Conservation (phyloP, 2,797 vertebrate genomes). For the Hafferia zeledoni region DNA sequence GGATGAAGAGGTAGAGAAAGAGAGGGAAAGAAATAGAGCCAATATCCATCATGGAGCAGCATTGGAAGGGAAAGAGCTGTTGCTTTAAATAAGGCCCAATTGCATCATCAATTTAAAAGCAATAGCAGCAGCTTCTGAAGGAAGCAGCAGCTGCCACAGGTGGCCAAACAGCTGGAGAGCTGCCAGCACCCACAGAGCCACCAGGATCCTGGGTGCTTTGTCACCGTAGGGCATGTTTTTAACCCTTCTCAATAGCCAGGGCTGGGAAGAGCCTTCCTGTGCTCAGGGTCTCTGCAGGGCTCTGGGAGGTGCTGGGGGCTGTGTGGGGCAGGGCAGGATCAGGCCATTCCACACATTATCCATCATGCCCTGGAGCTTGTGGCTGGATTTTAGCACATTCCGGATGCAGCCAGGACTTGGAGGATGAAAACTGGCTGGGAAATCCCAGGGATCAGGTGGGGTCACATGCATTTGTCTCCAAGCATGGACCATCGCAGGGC, state of each 20-base stretch:
- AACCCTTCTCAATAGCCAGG: neutral
- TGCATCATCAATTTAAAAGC: conserved; percentile 66
- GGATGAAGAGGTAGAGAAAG: conserved; percentile 5
- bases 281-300: neutral
- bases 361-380: neutral
- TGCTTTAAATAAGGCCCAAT: conserved; percentile 58
- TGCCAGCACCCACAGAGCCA: conserved; percentile 39
- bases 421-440: neutral
- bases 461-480: neutral
- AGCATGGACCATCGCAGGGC: accelerated
- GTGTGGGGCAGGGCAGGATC: neutral
- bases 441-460: neutral
- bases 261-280: neutral
- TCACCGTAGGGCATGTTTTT: neutral
- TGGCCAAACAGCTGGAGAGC: conserved; percentile 63
- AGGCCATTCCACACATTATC: accelerated
- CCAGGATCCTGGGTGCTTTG: neutral
- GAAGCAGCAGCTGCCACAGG: conserved; percentile 62
- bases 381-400: neutral
- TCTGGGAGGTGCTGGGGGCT: neutral
- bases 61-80: conserved; percentile 40
- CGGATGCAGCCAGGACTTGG: neutral
- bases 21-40: conserved; percentile 20
- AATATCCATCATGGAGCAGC: neutral
- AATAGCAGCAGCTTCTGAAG: conserved; percentile 45